Conservation (phyloP, 2,113 vertebrate species). For the Marmota flaviventris region DNA sequence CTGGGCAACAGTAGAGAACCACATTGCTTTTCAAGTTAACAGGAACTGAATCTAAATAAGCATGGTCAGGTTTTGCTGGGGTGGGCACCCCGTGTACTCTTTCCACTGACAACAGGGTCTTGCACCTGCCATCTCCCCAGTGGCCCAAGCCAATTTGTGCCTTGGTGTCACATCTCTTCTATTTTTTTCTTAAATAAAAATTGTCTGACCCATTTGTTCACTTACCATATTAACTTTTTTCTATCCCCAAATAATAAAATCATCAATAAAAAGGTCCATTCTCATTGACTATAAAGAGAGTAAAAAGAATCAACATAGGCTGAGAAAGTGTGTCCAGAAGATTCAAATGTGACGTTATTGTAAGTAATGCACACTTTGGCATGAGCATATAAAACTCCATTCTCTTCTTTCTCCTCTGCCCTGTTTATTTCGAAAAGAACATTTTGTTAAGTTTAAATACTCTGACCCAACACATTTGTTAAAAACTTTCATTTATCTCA, state of each 20-base stretch:
- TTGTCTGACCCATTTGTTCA: background rate
- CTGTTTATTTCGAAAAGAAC: background rate
- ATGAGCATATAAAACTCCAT: background rate
- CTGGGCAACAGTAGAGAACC: background rate
- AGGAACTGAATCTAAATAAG: background rate
- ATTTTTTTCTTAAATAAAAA: background rate
- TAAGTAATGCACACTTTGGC: background rate
- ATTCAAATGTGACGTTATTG: background rate
- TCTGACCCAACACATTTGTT: background rate
- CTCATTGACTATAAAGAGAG: background rate
- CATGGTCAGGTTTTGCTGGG: background rate
- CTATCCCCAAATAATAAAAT: conserved; percentile 20
- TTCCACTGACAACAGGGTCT: background rate
- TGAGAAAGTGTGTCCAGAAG: background rate
- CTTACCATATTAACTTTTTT: background rate
- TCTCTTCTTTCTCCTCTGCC: background rate
- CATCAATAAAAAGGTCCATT: background rate
- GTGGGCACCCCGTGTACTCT: rapidly evolving
- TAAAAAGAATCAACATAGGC: background rate
- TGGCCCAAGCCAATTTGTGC: background rate
- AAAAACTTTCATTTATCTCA: background rate
- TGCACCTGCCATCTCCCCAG: background rate
- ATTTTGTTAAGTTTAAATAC: background rate
- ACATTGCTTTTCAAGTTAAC: background rate
- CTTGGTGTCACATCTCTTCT: background rate